These are phyloP conservation scores for Cataglyphis albicans DNA, from an alignment of 2,888 invertebrate genomes.

Conservation along the genomic window DNA sequence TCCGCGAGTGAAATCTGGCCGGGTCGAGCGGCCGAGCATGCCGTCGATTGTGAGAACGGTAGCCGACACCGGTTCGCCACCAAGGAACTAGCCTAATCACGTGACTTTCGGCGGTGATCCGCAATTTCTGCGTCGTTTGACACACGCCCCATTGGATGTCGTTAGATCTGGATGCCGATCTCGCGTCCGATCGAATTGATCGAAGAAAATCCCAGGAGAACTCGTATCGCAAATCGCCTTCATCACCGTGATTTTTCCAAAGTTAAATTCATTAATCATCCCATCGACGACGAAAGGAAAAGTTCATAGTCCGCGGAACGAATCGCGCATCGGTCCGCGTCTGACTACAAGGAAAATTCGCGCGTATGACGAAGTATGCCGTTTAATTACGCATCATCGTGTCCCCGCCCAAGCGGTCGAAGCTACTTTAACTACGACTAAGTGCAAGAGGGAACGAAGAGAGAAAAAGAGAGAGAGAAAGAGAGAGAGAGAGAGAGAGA, in stretches of 20 bases:
- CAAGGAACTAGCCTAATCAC: conserved; percentile 58
- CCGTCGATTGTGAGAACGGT: conserved; percentile 65
- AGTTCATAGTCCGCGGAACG: not conserved
- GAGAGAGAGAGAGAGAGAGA: not conserved
- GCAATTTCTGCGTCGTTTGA: conserved; percentile 50
- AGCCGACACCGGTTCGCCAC: conserved; percentile 53
- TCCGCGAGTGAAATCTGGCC: conserved; percentile 71
- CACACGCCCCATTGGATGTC: conserved; percentile 1
- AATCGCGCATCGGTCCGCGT: conserved; percentile 2
- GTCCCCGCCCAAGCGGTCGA: not conserved
- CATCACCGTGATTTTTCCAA: not conserved
- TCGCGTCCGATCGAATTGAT: not conserved
- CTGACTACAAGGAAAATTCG: conserved; percentile 14
- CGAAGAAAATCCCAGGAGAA: not conserved
- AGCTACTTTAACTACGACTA: not conserved
- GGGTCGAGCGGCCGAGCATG: conserved; percentile 40
- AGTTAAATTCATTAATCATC: conserved; percentile 10
- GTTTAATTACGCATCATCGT: conserved; percentile 28
- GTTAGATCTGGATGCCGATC: not conserved
- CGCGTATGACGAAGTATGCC: conserved; percentile 5
- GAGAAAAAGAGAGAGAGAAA: not conserved
- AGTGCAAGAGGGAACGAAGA: not conserved
- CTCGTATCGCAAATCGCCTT: not conserved
- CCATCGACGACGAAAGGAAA: not conserved
- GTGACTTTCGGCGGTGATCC: conserved; percentile 59